A percentile compares a stretch with the other conserved stretches of the same genome.
Conservation (phyloP, 1,140 invertebrate genomes). For the Sitophilus oryzae region DNA sequence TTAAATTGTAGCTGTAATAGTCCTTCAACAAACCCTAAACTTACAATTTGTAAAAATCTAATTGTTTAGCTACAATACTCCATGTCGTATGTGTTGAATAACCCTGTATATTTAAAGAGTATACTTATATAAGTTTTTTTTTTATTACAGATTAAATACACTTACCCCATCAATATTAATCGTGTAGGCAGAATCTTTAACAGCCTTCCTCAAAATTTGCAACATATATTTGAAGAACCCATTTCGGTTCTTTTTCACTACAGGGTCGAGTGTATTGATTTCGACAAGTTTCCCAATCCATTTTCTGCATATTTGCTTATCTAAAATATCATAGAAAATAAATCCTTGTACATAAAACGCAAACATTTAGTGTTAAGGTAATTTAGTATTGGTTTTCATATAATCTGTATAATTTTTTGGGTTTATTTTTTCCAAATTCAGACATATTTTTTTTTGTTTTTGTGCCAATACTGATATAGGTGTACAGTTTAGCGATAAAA, state of each 20-base stretch:
- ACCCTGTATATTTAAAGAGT: background rate
- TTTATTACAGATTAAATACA: conserved; percentile 22
- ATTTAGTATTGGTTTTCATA: background rate
- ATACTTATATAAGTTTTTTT: conserved; percentile 1
- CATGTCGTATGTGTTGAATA: no score
- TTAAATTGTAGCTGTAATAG: no score
- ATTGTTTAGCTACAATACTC: no score
- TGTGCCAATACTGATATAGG: background rate
- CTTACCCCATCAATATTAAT: conserved; percentile 29
- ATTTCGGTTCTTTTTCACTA: conserved; percentile 47
- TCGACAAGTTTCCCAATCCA: conserved; percentile 42
- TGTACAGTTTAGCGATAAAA: no score
- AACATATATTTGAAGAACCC: conserved; percentile 48
- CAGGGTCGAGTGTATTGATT: conserved; percentile 40
- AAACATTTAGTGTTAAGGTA: background rate
- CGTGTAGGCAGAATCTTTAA: conserved; percentile 23
- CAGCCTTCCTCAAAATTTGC: conserved; percentile 41
- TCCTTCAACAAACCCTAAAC: no score
- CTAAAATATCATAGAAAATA: no score
- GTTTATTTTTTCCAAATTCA: background rate
- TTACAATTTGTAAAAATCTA: no score
- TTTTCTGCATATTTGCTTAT: conserved; percentile 43
- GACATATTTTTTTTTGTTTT: background rate
- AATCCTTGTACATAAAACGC: conserved; percentile 1
- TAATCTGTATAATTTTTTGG: no score